Percentiles rank a stretch among this genome's conserved stretches.
Evolutionary conservation across 2,797 vertebrate genomes (phyloP).

Genomic region (Chaetophractus vellerosus): DNA sequence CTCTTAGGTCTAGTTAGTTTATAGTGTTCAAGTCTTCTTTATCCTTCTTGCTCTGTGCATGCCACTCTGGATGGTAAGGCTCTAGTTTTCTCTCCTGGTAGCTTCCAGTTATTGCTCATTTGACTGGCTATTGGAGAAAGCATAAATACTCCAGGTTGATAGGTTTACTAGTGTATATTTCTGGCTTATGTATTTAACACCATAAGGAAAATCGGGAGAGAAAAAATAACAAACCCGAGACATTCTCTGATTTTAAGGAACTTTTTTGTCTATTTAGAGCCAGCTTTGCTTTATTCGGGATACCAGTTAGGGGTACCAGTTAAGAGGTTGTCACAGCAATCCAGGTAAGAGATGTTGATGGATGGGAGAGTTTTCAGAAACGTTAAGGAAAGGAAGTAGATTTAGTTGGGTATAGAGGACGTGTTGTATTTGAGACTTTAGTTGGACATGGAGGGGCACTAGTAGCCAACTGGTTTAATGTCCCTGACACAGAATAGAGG

Average conservation of each 20-base stretch:
- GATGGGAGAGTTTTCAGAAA: not conserved
- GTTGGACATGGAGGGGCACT: not conserved
- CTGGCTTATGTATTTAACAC: constrained; percentile 4
- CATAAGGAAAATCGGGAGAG: not conserved
- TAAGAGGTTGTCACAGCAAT: not conserved
- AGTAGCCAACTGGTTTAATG: constrained; percentile 3
- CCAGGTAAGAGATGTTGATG: not conserved
- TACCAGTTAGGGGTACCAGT: not conserved
- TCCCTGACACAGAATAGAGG: not conserved
- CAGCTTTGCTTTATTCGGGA: not conserved
- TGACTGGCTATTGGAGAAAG: not conserved
- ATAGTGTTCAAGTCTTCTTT: too few relatives aligned
- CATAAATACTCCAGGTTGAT: not conserved
- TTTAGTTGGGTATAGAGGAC: not conserved
- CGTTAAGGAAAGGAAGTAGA: not conserved
- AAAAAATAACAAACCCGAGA: not conserved
- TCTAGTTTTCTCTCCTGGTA: not conserved
- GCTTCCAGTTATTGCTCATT: not conserved
- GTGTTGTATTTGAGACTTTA: not conserved
- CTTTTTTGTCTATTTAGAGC: not conserved
- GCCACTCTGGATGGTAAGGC: not conserved
- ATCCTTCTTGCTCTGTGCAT: not conserved
- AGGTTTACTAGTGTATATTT: not conserved
- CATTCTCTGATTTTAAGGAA: constrained; percentile 11
- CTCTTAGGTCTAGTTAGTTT: too few relatives aligned